Evolutionary conservation across 2,888 invertebrate species (phyloP).

Genomic region (Pandemis heparana): DNA sequence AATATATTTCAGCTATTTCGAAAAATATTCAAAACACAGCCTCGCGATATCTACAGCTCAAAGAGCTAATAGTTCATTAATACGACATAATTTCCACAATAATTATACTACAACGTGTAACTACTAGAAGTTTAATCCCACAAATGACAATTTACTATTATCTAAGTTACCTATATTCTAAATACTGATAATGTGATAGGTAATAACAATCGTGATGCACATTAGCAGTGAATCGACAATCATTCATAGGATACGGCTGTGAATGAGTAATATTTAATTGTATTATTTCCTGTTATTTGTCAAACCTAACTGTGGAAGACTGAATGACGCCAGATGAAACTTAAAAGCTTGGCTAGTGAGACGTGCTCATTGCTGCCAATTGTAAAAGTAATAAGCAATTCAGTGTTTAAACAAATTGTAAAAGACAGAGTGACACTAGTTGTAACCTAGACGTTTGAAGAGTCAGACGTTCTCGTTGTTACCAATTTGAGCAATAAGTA

Average conservation of each 20-base stretch:
- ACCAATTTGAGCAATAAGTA: neutral
- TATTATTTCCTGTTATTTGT: constrained; percentile 66
- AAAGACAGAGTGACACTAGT: constrained; percentile 8
- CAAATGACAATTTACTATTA: neutral
- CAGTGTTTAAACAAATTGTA: neutral
- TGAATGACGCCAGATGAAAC: constrained; percentile 6
- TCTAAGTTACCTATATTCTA: neutral
- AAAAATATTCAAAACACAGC: no score
- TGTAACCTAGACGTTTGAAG: neutral
- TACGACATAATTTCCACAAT: no score
- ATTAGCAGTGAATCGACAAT: constrained; percentile 7
- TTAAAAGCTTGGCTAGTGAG: neutral
- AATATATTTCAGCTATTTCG: no score
- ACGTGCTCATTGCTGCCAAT: constrained; percentile 1
- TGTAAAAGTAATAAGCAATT: neutral
- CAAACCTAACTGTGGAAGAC: constrained; percentile 8
- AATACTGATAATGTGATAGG: neutral
- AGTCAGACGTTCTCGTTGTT: neutral
- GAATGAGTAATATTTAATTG: constrained; percentile 63
- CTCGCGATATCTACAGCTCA: no score
- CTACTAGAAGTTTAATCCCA: neutral
- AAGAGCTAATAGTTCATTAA: no score
- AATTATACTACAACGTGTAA: neutral
- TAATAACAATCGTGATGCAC: neutral
- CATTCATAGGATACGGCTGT: constrained; percentile 5